Evolutionary conservation across 2,113 vertebrate genomes (phyloP).

Genomic region (Ameiurus melas): DNA sequence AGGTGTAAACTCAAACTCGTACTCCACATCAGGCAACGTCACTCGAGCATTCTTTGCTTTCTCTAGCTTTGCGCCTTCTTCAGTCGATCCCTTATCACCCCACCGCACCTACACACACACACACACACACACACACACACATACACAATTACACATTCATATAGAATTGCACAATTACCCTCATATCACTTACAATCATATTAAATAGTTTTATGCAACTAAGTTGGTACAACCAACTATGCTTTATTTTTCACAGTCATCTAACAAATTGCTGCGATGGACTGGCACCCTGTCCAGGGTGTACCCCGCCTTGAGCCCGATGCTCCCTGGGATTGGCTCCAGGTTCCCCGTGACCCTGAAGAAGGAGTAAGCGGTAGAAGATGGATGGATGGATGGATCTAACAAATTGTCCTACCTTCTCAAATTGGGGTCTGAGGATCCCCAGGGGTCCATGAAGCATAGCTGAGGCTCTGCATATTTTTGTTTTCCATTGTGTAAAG

Average conservation of each 20-base stretch:
- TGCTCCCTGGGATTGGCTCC: no score
- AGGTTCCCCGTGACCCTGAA: no score
- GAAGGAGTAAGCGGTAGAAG: no score
- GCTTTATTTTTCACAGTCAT: neutral
- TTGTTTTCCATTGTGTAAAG: neutral
- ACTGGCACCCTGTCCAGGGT: no score
- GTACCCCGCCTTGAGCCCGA: no score
- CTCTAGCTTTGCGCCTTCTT: conserved; percentile 96
- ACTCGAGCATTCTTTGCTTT: conserved; percentile 94
- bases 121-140: conserved; percentile 31
- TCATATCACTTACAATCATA: neutral
- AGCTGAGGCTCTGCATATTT: neutral
- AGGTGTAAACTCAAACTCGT: conserved; percentile 82
- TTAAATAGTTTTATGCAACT: neutral
- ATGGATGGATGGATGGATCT: no score
- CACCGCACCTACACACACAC: conserved; percentile 84
- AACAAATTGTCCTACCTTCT: neutral
- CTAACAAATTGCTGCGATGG: no score
- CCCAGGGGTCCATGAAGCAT: neutral
- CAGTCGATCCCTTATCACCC: conserved; percentile 96
- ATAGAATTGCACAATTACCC: neutral
- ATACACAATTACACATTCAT: neutral
- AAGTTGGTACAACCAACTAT: neutral
- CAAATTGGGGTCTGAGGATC: neutral
- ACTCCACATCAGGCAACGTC: conserved; percentile 79